Percentiles rank a stretch among this genome's conserved stretches.
These are phyloP conservation scores for Zootermopsis nevadensis DNA, from an alignment of 2,888 invertebrate species.

Conservation along the genomic window DNA sequence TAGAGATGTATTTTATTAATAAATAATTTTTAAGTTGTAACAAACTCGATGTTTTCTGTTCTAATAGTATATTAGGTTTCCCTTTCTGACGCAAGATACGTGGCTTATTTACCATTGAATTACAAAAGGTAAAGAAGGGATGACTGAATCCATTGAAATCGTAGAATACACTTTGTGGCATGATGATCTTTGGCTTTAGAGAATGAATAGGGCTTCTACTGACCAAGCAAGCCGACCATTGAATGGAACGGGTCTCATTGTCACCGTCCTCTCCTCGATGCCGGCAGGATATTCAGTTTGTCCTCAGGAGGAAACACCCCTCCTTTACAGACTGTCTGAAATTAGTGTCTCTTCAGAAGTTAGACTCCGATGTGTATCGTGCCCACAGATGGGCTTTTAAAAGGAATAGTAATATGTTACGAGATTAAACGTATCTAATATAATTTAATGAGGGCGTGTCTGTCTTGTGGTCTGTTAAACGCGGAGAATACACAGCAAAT, in stretches of 20 bases:
- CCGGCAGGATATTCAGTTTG: not conserved
- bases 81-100: not conserved
- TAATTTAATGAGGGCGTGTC: too few relatives aligned
- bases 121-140: not conserved
- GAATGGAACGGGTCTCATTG: slow-evolving; percentile 18
- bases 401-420: not conserved
- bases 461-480: too few relatives aligned
- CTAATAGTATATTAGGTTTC: not conserved
- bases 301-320: not conserved
- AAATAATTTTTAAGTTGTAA: not conserved
- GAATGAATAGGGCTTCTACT: slow-evolving; percentile 18
- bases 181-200: slow-evolving; percentile 27
- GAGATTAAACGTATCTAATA: not conserved
- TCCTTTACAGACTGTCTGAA: not conserved
- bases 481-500: too few relatives aligned
- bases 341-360: slow-evolving; percentile 2
- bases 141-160: slow-evolving; percentile 24
- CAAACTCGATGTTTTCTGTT: not conserved
- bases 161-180: slow-evolving; percentile 28
- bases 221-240: not conserved
- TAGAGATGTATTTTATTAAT: too few relatives aligned
- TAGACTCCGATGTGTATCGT: not conserved
- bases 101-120: not conserved
- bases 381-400: not conserved
- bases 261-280: not conserved